Conservation (phyloP, 2,113 vertebrate genomes). For the Merops nubicus region DNA sequence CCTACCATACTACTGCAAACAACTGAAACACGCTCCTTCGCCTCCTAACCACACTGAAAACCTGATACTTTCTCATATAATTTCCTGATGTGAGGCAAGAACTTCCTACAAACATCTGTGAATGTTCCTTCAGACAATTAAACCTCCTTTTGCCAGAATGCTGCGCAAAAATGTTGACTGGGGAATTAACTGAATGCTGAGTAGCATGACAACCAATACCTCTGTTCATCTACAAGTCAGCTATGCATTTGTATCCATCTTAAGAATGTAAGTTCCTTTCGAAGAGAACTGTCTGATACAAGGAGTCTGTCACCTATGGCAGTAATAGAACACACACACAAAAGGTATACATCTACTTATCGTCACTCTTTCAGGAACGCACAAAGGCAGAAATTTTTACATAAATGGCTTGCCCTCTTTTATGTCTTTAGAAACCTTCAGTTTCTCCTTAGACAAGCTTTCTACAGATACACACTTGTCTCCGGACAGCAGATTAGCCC, state of each 20-base stretch:
- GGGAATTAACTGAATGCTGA: neutral
- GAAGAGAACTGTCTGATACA: neutral
- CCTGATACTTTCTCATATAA: neutral
- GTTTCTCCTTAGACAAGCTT: neutral
- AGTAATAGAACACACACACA: neutral
- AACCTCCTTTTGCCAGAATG: neutral
- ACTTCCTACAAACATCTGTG: neutral
- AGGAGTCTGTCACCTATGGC: neutral
- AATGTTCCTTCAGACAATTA: neutral
- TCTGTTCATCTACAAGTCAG: neutral
- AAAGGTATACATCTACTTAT: neutral
- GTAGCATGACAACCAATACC: rapidly evolving
- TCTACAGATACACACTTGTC: neutral
- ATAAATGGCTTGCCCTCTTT: neutral
- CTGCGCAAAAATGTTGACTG: neutral
- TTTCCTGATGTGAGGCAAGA: neutral
- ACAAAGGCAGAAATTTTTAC: neutral
- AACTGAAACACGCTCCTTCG: neutral
- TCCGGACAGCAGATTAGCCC: neutral
- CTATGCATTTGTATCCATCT: neutral
- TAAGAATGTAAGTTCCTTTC: neutral
- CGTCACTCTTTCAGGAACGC: neutral
- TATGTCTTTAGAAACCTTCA: neutral
- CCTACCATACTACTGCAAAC: neutral
- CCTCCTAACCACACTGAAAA: neutral